These are phyloP conservation scores for Rhinogobio ventralis DNA, from an alignment of 2,797 vertebrate genomes.

Conservation along the genomic window DNA sequence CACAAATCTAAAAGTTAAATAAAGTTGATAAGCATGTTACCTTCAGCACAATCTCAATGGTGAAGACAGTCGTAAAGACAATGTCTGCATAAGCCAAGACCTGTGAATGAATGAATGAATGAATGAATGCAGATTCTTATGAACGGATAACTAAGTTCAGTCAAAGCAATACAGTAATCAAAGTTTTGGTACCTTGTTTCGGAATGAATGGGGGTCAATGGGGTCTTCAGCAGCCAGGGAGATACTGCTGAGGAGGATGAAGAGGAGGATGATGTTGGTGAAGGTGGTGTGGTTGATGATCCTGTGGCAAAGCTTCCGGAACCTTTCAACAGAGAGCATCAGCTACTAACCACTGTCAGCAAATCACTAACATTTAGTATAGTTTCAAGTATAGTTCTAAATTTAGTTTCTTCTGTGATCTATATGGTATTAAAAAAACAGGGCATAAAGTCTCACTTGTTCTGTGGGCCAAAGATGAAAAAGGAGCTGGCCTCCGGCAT, in stretches of 20 bases:
- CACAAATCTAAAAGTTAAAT: not conserved
- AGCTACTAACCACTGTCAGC: not conserved
- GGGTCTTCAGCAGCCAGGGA: constrained; percentile 97
- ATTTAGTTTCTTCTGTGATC: not conserved
- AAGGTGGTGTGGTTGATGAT: constrained; percentile 95
- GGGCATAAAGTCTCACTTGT: constrained; percentile 83
- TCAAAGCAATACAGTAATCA: not conserved
- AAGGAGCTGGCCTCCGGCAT: constrained; percentile 96
- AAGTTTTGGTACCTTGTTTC: constrained; percentile 85
- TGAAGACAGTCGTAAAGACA: constrained; percentile 95
- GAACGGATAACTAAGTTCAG: not conserved
- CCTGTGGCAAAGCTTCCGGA: constrained; percentile 93
- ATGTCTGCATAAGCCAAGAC: constrained; percentile 93
- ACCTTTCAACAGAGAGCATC: constrained; percentile 71
- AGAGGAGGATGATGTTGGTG: constrained; percentile 97
- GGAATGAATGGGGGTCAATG: constrained; percentile 89
- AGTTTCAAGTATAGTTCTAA: too few species aligned
- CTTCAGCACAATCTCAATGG: constrained; percentile 96
- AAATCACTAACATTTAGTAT: not conserved
- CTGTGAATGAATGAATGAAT: constrained; percentile 68
- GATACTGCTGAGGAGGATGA: constrained; percentile 97
- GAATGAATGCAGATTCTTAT: not conserved
- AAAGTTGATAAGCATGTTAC: constrained; percentile 69
- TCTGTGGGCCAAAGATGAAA: constrained; percentile 96
- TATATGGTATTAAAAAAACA: not conserved